A percentile compares a stretch with the other conserved stretches of the same genome.
Evolutionary conservation across 2,113 vertebrate species (phyloP).

Genomic region (Sceloporus undulatus): DNA sequence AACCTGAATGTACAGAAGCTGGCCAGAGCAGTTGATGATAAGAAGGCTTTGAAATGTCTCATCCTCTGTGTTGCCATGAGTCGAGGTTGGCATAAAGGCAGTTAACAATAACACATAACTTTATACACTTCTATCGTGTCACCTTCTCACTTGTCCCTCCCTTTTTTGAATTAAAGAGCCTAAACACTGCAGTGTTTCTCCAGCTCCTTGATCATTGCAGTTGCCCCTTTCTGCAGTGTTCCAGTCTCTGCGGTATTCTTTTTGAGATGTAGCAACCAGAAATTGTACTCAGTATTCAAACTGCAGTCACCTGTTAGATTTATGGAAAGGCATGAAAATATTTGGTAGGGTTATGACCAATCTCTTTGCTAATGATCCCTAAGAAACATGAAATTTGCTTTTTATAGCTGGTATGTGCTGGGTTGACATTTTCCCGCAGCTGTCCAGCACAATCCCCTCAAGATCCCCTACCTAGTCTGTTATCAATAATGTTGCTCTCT

Average conservation of each 20-base stretch:
- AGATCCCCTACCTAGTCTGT: not conserved
- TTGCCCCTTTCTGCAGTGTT: not conserved
- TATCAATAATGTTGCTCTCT: not conserved
- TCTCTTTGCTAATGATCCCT: not conserved
- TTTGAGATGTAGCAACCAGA: not conserved
- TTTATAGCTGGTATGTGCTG: not conserved
- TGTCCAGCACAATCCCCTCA: not conserved
- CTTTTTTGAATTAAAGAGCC: not conserved
- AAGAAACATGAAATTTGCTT: not conserved
- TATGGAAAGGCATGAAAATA: not conserved
- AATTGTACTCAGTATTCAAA: not conserved
- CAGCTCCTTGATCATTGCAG: not conserved
- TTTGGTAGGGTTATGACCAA: too few relatives aligned
- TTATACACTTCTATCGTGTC: not conserved
- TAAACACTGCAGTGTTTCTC: not conserved
- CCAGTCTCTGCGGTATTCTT: not conserved
- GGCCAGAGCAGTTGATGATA: too few relatives aligned
- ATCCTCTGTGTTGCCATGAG: too few relatives aligned
- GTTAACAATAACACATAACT: too few relatives aligned
- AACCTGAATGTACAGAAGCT: too few relatives aligned
- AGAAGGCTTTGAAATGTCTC: too few relatives aligned
- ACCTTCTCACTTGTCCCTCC: not conserved
- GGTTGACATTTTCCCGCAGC: not conserved
- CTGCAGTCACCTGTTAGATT: not conserved
- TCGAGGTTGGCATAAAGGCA: too few relatives aligned